Base-by-base conservation (phyloP, 2,113 vertebrate genomes). In the Sapajus apella region DNA sequence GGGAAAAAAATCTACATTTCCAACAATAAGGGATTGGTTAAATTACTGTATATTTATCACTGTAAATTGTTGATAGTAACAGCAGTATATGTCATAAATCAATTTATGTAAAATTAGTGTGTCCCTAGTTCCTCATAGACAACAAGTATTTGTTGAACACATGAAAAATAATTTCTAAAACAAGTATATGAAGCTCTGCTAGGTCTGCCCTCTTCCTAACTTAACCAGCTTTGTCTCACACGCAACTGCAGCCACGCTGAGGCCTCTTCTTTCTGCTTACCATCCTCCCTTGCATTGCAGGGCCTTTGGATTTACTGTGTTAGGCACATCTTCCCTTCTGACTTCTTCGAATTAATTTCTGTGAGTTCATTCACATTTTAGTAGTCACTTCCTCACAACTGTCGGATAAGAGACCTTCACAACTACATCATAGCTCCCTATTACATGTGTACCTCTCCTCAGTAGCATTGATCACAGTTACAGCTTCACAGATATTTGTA, bases 11-110 rank as follows among this genome's bases (percentile, higher is more conserved):
- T 11, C 47, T 52, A 3, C 76, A 80, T 35, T 87, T 84, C 37
- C 43, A 85, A 84, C 64, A 70, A 16, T 73, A 70, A 88, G 37
- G 88, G 76, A 80, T 91, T 56, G 81, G 8, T 70, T 81, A 96
- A 91, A 68, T 82, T 68, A n/a, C 13, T 86, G 11, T 87, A 25
- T 30, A 76, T 73, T 91, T 80, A n/a, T 66, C 75, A 12, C 58
- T 77, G 58, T 37, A 90, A 94, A 43, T 40, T 45, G 3, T 70
- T 88, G 0, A 13, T 68, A 61, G 43, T 92, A 93, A 91, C 80
- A 73, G 61, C 6, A 93, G 14, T 21, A 35, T 37, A 52, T 45
- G 55, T 10, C 50, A 21, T 70, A 83, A 88, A 52, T 75, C 5
- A n/a, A 61, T 66, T 85, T 77, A 35, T 72, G 35, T 90, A 76